Percentiles rank a stretch among this genome's conserved stretches.
Conservation (phyloP, 2,113 vertebrate species). For the Atherinomorus stipes region DNA sequence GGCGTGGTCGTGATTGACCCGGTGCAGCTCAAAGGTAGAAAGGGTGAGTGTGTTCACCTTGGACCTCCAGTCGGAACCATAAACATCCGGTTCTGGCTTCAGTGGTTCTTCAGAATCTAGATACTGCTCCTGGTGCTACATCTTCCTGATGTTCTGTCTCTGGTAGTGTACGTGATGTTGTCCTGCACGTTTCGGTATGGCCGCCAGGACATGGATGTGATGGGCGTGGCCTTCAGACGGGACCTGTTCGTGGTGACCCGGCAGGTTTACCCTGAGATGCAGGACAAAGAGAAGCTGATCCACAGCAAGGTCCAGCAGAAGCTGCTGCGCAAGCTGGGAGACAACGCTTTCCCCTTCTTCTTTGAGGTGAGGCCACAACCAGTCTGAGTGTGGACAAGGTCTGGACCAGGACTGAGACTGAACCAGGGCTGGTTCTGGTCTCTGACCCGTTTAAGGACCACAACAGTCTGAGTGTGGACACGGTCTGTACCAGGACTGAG, state of each 20-base stretch:
- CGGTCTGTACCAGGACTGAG: too few species aligned
- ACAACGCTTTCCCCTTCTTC: slow-evolving; percentile 89
- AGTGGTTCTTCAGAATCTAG: too few species aligned
- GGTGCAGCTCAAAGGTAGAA: slow-evolving; percentile 85
- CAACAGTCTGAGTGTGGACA: too few species aligned
- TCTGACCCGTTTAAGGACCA: too few species aligned
- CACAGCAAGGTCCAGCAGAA: slow-evolving; percentile 88
- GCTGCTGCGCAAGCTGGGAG: slow-evolving; percentile 90
- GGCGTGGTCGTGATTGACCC: slow-evolving; percentile 92
- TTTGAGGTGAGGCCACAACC: slow-evolving; percentile 82
- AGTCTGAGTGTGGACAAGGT: background rate
- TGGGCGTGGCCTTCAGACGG: slow-evolving; percentile 89
- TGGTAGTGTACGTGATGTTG: slow-evolving; percentile 89
- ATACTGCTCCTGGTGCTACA: background rate
- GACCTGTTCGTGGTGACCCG: slow-evolving; percentile 89
- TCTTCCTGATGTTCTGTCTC: background rate
- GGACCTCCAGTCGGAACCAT: too few species aligned
- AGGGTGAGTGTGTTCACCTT: slow-evolving; percentile 77
- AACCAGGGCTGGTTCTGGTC: too few species aligned
- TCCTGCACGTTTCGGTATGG: slow-evolving; percentile 93
- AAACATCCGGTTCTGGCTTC: too few species aligned
- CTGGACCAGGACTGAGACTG: background rate
- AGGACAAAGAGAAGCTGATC: slow-evolving; percentile 78
- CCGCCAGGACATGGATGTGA: slow-evolving; percentile 89
- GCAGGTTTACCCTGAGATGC: slow-evolving; percentile 89